Base-by-base conservation (phyloP, 1,140 invertebrate genomes). In the Oscheius sp. region DNA sequence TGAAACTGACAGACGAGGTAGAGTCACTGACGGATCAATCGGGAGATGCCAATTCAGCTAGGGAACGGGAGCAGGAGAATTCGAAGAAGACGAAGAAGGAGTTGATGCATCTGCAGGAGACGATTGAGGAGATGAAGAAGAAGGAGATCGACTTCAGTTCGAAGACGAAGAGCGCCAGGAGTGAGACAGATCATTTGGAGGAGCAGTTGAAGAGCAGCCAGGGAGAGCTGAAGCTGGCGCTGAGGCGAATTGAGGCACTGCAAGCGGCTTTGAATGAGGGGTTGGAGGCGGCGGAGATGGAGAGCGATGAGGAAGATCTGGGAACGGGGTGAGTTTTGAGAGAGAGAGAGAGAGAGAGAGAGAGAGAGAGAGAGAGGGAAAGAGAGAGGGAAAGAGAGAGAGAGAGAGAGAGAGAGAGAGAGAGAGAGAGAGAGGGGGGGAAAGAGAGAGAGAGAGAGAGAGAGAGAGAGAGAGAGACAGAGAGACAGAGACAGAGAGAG, bases 171-270 rank as follows among this genome's bases (percentile, higher is more conserved):
- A 72, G 23, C 1, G 65, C 63, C 10, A 7, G 65, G 20, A 13
- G 67, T 3, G 68, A 71, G 36, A 70, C 38, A 20, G 68, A 71
- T 32, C 29, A 35, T 26, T 35, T 71, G n/a, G 68, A 71, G 36
- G 63, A 73, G 13, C 62, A 71, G 28, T 20, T 71, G 29, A 73
- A 71, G 68, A 71, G 28, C 13, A 2, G 23, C 1, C 63, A 73
- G 20, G 68, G 28, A 3, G 62, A 71, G 23, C 65, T 71, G 68
- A 73, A 72, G 65, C 29, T 70, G 1, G 68, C 65, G 13, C 68
- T 32, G 0, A 29, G 61, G 26, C 23, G 61, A n/a, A 63, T 63
- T 32, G 61, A 63, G 36, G 61, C 32, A 7, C 61, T 63, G 29
- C 61, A 63, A 32, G 10, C 61, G 15, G 61, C 61, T 7, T 32